Conservation (phyloP, 2,797 vertebrate species). For the Glossophaga mutica region DNA sequence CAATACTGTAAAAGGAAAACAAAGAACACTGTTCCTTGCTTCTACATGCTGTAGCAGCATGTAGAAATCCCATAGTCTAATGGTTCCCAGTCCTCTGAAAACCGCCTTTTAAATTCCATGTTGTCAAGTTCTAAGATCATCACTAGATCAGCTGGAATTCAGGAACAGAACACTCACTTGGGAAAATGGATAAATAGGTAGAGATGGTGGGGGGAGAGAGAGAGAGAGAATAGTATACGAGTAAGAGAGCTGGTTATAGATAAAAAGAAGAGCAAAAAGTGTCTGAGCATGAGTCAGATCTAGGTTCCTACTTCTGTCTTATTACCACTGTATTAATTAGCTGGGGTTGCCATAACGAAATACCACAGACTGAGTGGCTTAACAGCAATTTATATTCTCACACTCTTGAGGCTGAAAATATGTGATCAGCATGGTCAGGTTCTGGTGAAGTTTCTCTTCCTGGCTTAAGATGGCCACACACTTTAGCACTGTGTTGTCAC, state of each 20-base stretch:
- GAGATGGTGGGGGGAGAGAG: no score
- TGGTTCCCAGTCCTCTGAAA: not conserved
- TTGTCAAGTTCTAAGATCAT: not conserved
- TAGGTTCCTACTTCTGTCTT: not conserved
- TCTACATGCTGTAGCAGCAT: rapidly evolving
- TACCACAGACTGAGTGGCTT: not conserved
- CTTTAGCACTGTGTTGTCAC: not conserved
- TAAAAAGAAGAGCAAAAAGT: not conserved
- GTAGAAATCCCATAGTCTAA: not conserved
- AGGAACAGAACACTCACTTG: not conserved
- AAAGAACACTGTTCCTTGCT: not conserved
- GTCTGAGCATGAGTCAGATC: not conserved
- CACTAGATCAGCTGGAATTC: not conserved
- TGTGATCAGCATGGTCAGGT: not conserved
- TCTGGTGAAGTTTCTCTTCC: not conserved
- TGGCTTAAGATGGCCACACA: not conserved
- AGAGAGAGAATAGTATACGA: not conserved
- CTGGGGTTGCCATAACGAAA: not conserved
- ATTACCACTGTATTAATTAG: not conserved
- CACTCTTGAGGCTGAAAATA: not conserved
- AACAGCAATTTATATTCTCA: not conserved
- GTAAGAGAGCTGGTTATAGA: not conserved
- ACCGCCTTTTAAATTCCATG: not conserved
- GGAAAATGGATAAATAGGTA: not conserved
- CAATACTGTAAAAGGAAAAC: not conserved